These are phyloP conservation scores for Podabrus alpinus DNA, from an alignment of 2,888 invertebrate species.

Conservation along the genomic window DNA sequence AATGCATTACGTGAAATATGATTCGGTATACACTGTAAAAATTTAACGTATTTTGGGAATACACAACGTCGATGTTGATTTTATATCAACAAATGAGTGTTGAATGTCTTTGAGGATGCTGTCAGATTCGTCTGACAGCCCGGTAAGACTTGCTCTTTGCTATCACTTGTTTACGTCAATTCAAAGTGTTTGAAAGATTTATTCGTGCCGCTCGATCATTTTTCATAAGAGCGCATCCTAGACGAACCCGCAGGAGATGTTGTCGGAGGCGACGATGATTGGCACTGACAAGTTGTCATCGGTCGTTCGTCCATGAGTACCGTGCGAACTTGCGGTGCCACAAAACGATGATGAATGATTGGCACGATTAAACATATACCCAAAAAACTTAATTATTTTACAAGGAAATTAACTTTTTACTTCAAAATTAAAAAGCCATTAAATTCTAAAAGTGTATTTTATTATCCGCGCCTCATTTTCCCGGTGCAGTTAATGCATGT, in stretches of 20 bases:
- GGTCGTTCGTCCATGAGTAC: slow-evolving; percentile 44
- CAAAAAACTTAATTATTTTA: slow-evolving; percentile 1
- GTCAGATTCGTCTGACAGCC: slow-evolving; percentile 45
- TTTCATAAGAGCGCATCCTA: slow-evolving; percentile 40
- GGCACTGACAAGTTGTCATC: slow-evolving; percentile 49
- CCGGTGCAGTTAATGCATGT: not conserved
- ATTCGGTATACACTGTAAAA: not conserved
- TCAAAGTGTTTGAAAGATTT: slow-evolving; percentile 45
- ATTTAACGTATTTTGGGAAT: not conserved
- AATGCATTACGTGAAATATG: not conserved
- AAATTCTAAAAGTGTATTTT: not conserved
- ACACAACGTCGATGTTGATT: slow-evolving; percentile 29
- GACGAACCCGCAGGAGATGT: slow-evolving; percentile 29
- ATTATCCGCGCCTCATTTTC: not conserved
- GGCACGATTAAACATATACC: not conserved
- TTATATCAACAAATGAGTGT: slow-evolving; percentile 31
- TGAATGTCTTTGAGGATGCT: slow-evolving; percentile 38
- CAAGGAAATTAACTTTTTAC: not conserved
- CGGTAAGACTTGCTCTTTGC: slow-evolving; percentile 41
- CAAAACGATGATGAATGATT: slow-evolving; percentile 29
- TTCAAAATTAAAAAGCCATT: not conserved
- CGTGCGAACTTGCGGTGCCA: slow-evolving; percentile 45
- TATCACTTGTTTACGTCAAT: slow-evolving; percentile 47
- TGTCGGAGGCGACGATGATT: slow-evolving; percentile 43
- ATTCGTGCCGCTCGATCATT: slow-evolving; percentile 44